Evolutionary conservation across 2,797 vertebrate species (phyloP), one percentile per base, ranked within the genome.

Genomic region (Catamblyrhynchus diadema): DNA sequence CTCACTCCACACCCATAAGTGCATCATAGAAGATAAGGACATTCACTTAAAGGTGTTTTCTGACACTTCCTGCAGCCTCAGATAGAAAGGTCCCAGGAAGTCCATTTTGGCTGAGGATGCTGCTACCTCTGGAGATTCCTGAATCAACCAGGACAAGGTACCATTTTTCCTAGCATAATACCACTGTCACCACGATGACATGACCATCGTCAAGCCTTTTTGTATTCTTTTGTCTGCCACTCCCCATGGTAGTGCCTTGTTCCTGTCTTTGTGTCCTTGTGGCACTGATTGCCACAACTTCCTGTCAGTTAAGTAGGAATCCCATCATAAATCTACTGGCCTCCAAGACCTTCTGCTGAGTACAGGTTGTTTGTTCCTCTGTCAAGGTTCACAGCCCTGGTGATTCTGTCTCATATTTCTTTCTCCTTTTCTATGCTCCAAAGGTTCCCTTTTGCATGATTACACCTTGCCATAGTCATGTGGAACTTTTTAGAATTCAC

Each of bases 181-280:
- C 4, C 11, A 59, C 5, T 5, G 1, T 66, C 1, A 0, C 21
- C 35, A 4, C 47, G 22, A 8, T 57, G 22, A 23, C 15, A 47
- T 6, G 39, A 44, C 9, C 20, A 47, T 19, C 25, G 51, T 62
- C 37, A 73, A 73, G n/a, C 12, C 12, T 50, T 85, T 77, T 44
- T 44, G 7, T 4, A 15, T 8, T 3, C 2, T 45, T 41, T 70
- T 66, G 8, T 19, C 67, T 71, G 5, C 16, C 11, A 44, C 5
- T 82, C 25, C 14, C 9, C 15, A 25, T 16, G 17, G 12, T n/a
- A 75, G 19, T 42, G 8, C 7, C 30, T 80, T 45, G 3, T 33
- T 75, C 16, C 16, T 67, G 4, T 1, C 51, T 57, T 44, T 47
- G 7, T 5, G 16, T 64, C 28, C 23, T 73, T 28, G 1, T 47